A percentile compares a stretch with the other conserved stretches of the same genome.
These are phyloP conservation scores for Ranitomeya imitator DNA, from an alignment of 2,113 vertebrate species.

Conservation along the genomic window DNA sequence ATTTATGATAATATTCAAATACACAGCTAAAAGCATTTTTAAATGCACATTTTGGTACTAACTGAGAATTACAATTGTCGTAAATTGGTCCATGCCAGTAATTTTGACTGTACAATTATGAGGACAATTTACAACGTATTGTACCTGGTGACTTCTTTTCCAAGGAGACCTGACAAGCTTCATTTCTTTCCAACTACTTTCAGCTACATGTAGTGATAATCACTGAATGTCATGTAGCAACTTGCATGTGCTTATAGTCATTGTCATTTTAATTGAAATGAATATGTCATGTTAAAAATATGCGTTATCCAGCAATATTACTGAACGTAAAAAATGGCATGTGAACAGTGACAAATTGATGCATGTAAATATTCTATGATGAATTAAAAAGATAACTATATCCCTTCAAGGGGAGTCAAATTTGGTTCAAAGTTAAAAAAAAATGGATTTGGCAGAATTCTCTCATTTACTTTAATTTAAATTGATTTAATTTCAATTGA, in stretches of 20 bases:
- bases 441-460: no score
- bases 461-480: no score
- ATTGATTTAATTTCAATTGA: no score
- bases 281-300: not conserved
- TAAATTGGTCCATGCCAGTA: not conserved
- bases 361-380: no score
- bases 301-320: no score
- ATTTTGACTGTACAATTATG: not conserved
- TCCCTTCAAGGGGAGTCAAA: no score
- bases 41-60: conserved; percentile 2
- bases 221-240: not conserved
- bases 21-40: conserved; percentile 11
- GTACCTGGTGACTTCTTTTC: not conserved
- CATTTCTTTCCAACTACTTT: not conserved
- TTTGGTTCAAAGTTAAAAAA: no score
- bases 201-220: not conserved
- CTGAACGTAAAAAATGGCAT: no score
- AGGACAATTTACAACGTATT: not conserved
- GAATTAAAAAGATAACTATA: no score
- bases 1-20: conserved; percentile 35
- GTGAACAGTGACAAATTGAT: no score
- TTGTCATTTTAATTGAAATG: not conserved
- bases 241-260: not conserved
- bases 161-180: not conserved
- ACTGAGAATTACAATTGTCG: not conserved